Evolutionary conservation across 2,888 invertebrate genomes (phyloP), one percentile per base, ranked within the genome.

Genomic region (Himalopsyche anomala): DNA sequence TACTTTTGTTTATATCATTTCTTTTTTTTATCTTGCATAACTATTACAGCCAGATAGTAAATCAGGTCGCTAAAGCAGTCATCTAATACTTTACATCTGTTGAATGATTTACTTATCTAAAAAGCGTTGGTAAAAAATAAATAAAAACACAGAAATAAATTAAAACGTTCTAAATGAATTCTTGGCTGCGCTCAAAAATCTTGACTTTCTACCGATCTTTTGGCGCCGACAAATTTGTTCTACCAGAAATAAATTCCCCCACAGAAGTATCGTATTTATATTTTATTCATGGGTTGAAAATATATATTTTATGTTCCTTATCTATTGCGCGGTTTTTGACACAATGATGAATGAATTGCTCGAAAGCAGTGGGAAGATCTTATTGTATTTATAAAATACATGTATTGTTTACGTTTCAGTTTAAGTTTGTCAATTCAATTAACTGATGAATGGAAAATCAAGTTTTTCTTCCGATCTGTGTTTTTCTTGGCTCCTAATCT

Each of bases 311-410:
- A 51, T 51, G 51, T 51, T 15, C 15, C 15, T 74, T 36, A 38
- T 74, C 74, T 74, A 74, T 38, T 74, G 38, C 11, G 36, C 36
- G 15, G 36, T 38, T 36, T 38, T 36, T 74, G 74, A 36, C 74
- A 74, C 74, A 36, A 38, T 82, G 84, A 84, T 84, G 84, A 79
- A 84, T 84, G 84, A 74, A 69, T 28, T 38, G 19, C 51, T 51
- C 45, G 4, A 79, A 36, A 45, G 45, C 19, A 15, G 84, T 84
- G 74, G 84, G 84, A 40, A 51, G 42, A 0, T 12, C 19, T 51
- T 55, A 83, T 84, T 84, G 84, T 82, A 82, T 82, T 82, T 82
- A 51, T 28, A 55, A 51, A 74, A 74, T 74, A 15, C 28, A 28
- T 28, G 28, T 12, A 74, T 74, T 74, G 74, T 74, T 74, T 74